Conservation (phyloP, 2,113 vertebrate genomes). For the Octodon degus region DNA sequence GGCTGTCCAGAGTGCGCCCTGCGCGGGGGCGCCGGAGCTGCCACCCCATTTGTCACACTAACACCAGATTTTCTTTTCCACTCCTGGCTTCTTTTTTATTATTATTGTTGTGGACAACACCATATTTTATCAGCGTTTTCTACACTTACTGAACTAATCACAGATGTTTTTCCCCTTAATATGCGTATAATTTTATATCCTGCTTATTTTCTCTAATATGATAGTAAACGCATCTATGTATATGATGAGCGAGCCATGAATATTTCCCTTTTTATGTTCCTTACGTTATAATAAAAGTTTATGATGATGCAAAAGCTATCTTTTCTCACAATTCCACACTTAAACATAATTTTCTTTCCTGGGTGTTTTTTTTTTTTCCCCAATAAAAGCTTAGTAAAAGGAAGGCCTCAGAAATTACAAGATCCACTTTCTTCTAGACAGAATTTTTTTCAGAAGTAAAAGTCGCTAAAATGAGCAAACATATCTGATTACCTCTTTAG, state of each 20-base stretch:
- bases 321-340: neutral
- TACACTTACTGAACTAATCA: neutral
- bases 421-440: neutral
- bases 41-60: neutral
- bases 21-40: accelerated
- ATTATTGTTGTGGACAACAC: neutral
- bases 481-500: neutral
- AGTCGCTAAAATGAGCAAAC: neutral
- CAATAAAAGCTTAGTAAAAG: neutral
- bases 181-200: neutral
- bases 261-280: neutral
- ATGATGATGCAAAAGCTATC: neutral
- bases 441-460: neutral
- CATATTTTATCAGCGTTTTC: neutral
- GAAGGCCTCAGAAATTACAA: neutral
- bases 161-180: neutral
- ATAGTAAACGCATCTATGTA: neutral
- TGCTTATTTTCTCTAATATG: neutral
- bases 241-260: neutral
- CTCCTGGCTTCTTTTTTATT: neutral
- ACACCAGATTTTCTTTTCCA: neutral
- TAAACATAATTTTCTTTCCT: neutral
- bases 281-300: neutral
- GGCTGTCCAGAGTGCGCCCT: accelerated
- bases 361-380: neutral